These are phyloP conservation scores for Parotocinclus haroldoi DNA, from an alignment of 2,797 vertebrate genomes.

Conservation along the genomic window DNA sequence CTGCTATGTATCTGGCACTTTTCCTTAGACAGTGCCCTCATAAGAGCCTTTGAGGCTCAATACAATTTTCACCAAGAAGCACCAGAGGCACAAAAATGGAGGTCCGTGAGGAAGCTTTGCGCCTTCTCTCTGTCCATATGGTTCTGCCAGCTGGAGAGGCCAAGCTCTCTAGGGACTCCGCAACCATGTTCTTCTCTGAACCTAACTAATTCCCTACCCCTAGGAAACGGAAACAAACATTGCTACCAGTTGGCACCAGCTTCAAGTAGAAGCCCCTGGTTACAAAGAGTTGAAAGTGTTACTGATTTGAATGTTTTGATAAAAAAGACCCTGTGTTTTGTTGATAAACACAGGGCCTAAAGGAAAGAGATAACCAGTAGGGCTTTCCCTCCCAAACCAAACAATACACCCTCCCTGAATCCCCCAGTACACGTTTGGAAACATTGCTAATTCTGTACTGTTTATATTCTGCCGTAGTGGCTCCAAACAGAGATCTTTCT, in stretches of 20 bases:
- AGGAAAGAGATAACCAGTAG: conserved; percentile 37
- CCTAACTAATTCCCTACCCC: conserved; percentile 62
- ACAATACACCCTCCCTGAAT: conserved; percentile 52
- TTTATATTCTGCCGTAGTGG: conserved; percentile 52
- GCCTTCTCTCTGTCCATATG: conserved; percentile 48
- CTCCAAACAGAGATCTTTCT: conserved; percentile 63
- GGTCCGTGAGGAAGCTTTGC: too few species aligned
- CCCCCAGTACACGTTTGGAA: conserved; percentile 25
- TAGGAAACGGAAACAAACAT: conserved; percentile 40
- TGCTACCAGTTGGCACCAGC: conserved; percentile 30
- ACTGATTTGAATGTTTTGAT: conserved; percentile 29
- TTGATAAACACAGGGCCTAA: conserved; percentile 60
- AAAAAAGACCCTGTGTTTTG: conserved; percentile 53
- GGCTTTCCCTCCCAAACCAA: conserved; percentile 61
- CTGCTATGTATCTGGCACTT: too few species aligned
- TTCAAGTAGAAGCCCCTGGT: conserved; percentile 29
- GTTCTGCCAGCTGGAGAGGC: conserved; percentile 54
- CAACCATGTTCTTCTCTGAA: conserved; percentile 58
- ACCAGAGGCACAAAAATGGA: too few species aligned
- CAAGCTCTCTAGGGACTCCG: conserved; percentile 57
- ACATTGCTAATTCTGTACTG: conserved; percentile 35
- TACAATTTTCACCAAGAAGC: too few species aligned
- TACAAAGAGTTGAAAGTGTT: too few species aligned
- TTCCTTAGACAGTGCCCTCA: too few species aligned
- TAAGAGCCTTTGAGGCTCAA: too few species aligned